These are phyloP conservation scores for Zoroaster sp. DNA, from an alignment of 53 echinoderm and acorn worm species.

Conservation along the genomic window DNA sequence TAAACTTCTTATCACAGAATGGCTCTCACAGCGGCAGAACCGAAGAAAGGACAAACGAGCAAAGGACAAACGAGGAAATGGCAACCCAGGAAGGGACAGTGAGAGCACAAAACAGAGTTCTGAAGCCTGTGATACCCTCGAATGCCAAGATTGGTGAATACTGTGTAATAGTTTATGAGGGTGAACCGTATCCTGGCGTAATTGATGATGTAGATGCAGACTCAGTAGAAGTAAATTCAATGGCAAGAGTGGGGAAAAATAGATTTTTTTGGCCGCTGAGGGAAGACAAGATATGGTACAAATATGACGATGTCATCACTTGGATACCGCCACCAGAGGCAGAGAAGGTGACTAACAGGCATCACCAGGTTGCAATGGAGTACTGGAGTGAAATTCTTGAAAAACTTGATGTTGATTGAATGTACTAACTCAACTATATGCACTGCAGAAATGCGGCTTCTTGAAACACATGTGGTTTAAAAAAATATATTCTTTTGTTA, in stretches of 20 bases:
- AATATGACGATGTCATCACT: conserved; percentile 28
- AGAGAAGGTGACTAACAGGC: conserved; percentile 28
- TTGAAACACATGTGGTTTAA: no score
- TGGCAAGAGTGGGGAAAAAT: conserved; percentile 39
- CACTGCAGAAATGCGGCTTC: no score
- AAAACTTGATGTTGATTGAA: conserved; percentile 11
- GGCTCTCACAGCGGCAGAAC: conserved; percentile 52
- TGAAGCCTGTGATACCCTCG: conserved; percentile 9
- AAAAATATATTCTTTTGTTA: no score
- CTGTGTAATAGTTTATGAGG: conserved; percentile 40
- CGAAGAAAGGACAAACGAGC: no score
- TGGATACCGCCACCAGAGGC: conserved; percentile 40
- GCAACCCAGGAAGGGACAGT: not conserved
- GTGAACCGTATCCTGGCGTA: conserved; percentile 22
- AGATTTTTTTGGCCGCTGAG: no score
- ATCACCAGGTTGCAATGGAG: conserved; percentile 22
- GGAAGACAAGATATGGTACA: conserved; percentile 50
- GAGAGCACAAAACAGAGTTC: not conserved
- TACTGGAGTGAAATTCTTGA: conserved; percentile 29
- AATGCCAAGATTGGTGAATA: conserved; percentile 42
- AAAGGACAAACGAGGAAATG: no score
- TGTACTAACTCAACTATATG: not conserved
- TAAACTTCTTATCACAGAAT: conserved; percentile 26
- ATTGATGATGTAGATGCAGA: conserved; percentile 34
- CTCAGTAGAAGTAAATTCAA: conserved; percentile 40